Conservation (phyloP, 2,888 invertebrate genomes). For the Protonemura montana region DNA sequence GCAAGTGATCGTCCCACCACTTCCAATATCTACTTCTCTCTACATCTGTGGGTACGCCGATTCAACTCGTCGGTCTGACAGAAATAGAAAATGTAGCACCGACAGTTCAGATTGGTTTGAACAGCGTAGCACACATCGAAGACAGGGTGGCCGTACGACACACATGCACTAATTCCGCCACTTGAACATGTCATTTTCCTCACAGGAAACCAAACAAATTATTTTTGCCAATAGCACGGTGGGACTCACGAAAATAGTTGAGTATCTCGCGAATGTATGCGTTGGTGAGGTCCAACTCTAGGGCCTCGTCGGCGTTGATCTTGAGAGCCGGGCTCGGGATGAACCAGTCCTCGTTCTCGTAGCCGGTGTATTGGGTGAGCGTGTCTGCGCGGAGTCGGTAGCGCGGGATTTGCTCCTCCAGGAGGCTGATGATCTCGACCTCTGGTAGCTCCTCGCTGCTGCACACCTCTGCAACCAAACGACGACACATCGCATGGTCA, state of each 20-base stretch:
- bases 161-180: too few relatives aligned
- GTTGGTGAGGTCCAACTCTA: constrained; percentile 75
- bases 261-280: constrained; percentile 96
- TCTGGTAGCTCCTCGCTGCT: constrained; percentile 91
- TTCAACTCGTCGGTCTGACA: too few relatives aligned
- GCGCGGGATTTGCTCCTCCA: constrained; percentile 94
- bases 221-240: too few relatives aligned
- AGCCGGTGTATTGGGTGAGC: constrained; percentile 91
- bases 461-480: constrained; percentile 80
- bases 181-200: too few relatives aligned
- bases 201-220: too few relatives aligned
- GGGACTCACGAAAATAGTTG: constrained; percentile 94
- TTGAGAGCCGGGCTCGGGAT: constrained; percentile 88
- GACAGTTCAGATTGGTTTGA: too few relatives aligned
- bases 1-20: too few relatives aligned
- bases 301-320: constrained; percentile 70
- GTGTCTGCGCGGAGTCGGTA: constrained; percentile 94
- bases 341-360: constrained; percentile 93
- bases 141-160: too few relatives aligned
- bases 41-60: too few relatives aligned
- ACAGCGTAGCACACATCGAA: too few relatives aligned
- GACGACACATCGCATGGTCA: neutral
- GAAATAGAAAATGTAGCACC: too few relatives aligned
- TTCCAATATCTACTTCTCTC: too few relatives aligned
- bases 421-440: constrained; percentile 93